Percentiles rank a stretch among this genome's conserved stretches.
Conservation (phyloP, 2,113 vertebrate genomes). For the Tragelaphus imberbis region DNA sequence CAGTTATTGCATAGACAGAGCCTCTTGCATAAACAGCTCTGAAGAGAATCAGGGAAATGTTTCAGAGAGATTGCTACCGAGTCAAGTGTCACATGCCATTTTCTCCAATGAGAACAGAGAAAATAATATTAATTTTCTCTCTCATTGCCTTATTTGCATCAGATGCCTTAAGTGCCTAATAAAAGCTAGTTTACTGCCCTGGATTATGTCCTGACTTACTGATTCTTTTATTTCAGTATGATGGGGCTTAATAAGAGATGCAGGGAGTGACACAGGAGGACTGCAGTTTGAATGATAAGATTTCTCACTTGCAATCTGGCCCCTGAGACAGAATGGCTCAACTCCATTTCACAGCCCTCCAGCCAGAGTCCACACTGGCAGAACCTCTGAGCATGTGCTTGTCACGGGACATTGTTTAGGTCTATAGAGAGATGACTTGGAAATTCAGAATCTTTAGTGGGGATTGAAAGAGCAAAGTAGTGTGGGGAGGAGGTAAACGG, state of each 20-base stretch:
- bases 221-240: conserved; percentile 70
- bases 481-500: background rate
- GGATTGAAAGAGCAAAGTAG: background rate
- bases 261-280: conserved; percentile 37
- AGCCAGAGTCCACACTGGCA: conserved; percentile 51
- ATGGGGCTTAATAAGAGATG: conserved; percentile 52
- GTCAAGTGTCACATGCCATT: conserved; percentile 28
- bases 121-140: conserved; percentile 69
- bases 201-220: conserved; percentile 67
- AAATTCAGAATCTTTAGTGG: conserved; percentile 49
- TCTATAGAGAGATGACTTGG: conserved; percentile 37
- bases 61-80: conserved; percentile 47
- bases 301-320: conserved; percentile 70
- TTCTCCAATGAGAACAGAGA: conserved; percentile 47
- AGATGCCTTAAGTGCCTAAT: conserved; percentile 62
- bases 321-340: conserved; percentile 46
- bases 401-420: background rate
- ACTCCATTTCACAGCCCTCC: conserved; percentile 44
- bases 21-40: conserved; percentile 16
- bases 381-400: background rate
- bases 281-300: conserved; percentile 63
- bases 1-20: background rate
- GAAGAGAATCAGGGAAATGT: conserved; percentile 46
- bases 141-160: conserved; percentile 58
- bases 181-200: conserved; percentile 67